These are phyloP conservation scores for Actinostola sp. DNA, from an alignment of 92 coral and sea anemone genomes.

Conservation along the genomic window DNA sequence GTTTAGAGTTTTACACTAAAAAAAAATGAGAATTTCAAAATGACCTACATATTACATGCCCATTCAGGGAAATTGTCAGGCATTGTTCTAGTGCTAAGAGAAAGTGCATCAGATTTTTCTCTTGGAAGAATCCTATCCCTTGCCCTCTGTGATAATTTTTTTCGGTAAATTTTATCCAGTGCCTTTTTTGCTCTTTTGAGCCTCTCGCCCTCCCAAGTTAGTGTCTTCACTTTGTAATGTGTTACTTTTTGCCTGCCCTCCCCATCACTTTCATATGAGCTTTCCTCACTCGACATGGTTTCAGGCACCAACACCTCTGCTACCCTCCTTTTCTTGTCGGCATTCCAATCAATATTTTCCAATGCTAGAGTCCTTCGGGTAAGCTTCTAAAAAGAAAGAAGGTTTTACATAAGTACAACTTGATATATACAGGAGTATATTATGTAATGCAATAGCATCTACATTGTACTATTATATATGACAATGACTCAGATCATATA, in stretches of 20 bases:
- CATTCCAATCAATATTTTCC: constrained; percentile 13
- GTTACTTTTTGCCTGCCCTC: constrained; percentile 3
- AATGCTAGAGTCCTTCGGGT: neutral
- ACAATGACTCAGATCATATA: too few species aligned
- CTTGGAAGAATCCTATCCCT: constrained; percentile 17
- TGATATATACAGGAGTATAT: neutral
- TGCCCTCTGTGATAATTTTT: constrained; percentile 7
- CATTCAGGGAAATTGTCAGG: constrained; percentile 16
- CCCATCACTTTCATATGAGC: constrained; percentile 3
- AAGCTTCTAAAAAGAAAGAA: constrained; percentile 14
- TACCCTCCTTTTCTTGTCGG: neutral
- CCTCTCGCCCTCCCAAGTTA: constrained; percentile 10
- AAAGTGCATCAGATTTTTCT: constrained; percentile 1
- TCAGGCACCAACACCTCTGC: constrained; percentile 9
- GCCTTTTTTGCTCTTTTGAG: constrained; percentile 2
- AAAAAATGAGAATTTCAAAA: too few species aligned
- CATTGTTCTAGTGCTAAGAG: neutral
- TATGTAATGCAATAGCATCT: neutral
- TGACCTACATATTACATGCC: neutral
- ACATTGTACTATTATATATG: neutral
- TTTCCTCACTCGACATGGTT: constrained; percentile 18
- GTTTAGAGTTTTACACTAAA: too few species aligned
- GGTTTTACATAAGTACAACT: neutral
- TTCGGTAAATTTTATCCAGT: constrained; percentile 6
- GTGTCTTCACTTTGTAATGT: constrained; percentile 1